phyloP scores from a whole-genome alignment of 2,888 invertebrate species.

The Dendrolimus pini region DNA sequence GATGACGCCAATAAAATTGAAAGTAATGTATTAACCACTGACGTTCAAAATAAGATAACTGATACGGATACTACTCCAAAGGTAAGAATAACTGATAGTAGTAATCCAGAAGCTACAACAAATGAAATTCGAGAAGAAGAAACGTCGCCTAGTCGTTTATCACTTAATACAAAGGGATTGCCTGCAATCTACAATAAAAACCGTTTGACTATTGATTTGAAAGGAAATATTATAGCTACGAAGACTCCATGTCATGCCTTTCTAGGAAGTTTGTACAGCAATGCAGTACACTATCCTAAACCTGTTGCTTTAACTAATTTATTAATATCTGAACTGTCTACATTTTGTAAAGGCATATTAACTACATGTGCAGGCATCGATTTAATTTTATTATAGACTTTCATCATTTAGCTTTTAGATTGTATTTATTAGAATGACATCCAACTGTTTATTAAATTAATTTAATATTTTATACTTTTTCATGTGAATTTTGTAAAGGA shows the following conservation, averaged over 20 bases:
- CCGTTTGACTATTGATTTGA: slow-evolving; percentile 49
- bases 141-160: not conserved
- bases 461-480: too few species aligned
- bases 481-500: too few species aligned
- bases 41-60: not conserved
- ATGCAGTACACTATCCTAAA: slow-evolving; percentile 34
- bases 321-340: slow-evolving; percentile 50
- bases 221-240: slow-evolving; percentile 58
- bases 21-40: not conserved
- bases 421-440: too few species aligned
- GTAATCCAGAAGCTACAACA: not conserved
- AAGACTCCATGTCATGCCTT: slow-evolving; percentile 58
- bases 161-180: not conserved
- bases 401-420: too few species aligned
- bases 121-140: not conserved
- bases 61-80: not conserved
- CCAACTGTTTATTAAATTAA: too few species aligned
- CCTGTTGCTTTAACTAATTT: slow-evolving; percentile 50
- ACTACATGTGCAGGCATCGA: slow-evolving; percentile 60
- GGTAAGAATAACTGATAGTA: not conserved
- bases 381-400: slow-evolving; percentile 48
- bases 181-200: slow-evolving; percentile 11
- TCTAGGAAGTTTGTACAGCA: slow-evolving; percentile 54
- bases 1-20: not conserved
- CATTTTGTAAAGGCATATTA: slow-evolving; percentile 62